Evolutionary conservation across 2,113 vertebrate genomes (phyloP).

Genomic region (Corythoichthys haematopterus): DNA sequence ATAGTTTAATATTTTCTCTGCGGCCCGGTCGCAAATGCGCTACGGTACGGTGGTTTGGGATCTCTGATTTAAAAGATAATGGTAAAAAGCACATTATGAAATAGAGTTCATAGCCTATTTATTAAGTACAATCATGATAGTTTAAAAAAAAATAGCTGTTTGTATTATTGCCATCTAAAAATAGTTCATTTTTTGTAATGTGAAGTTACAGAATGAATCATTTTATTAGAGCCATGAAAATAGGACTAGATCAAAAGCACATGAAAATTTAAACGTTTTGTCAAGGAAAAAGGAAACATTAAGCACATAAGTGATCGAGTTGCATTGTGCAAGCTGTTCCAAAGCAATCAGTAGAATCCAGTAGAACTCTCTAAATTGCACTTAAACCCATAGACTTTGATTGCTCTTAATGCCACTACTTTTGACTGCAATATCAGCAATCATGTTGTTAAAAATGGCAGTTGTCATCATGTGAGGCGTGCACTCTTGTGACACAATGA

Average conservation of each 20-base stretch:
- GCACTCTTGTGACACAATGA: no score
- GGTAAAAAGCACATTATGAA: no score
- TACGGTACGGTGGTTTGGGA: no score
- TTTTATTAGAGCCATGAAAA: background rate
- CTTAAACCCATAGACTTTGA: constrained; percentile 41
- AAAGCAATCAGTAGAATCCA: background rate
- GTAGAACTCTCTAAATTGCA: constrained; percentile 51
- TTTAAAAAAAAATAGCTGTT: background rate
- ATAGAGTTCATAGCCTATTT: no score
- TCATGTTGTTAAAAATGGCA: constrained; percentile 24
- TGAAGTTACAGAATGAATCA: background rate
- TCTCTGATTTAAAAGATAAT: no score
- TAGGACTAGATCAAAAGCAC: background rate
- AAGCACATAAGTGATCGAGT: background rate
- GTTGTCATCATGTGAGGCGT: background rate
- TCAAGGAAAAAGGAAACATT: background rate
- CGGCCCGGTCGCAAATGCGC: no score
- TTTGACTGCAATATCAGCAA: constrained; percentile 52
- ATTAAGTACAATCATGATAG: no score
- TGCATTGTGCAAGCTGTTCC: background rate
- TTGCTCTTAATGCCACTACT: background rate
- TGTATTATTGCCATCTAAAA: background rate
- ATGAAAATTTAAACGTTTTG: background rate
- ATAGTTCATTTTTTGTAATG: background rate
- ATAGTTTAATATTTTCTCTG: no score